Evolutionary conservation across 2,888 invertebrate genomes (phyloP), one percentile per base, ranked within the genome.

Genomic region (Vesta saturnalis): DNA sequence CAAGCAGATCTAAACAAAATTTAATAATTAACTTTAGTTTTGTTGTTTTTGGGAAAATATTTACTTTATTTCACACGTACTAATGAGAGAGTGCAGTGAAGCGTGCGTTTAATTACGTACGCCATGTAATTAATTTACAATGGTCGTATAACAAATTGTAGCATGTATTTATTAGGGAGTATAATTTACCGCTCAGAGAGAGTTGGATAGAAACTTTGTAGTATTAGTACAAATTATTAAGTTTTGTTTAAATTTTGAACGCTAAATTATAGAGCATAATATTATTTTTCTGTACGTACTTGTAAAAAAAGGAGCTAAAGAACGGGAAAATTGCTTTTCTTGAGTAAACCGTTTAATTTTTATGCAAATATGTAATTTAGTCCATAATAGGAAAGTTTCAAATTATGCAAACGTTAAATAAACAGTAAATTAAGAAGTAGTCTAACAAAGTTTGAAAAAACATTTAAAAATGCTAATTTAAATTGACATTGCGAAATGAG

Each of bases 391-490:
- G 61, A 58, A 73, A 73, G 68, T 74, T 67, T 61, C 47, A 73
- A 71, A 72, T 73, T 73, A 71, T 59, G 58, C 67, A 61, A 64
- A 67, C 62, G 60, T 58, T 70, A 72, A 76, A 73, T 77, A 77
- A 77, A 77, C 73, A 76, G 72, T 72, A 75, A 77, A 78, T 75
- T 76, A 71, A 74, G 72, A 68, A 70, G 70, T 67, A 73, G 61
- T 69, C 73, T 61, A 65, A 60, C 49, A 72, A 79, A 79, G 74
- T 77, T 77, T 72, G 65, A 73, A 73, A 77, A 78, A 77, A 78
- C 78, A 77, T 78, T 77, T 76, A 77, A 77, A 76, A 79, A 78
- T 79, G 75, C 70, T 77, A 78, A 79, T 79, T 78, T 77, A 78
- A 79, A 79, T 79, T 77, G 78, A 79, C 77, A 75, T 75, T 74